Base-by-base conservation (phyloP, 2,113 vertebrate genomes). In the Epinephelus cyanopodus region DNA sequence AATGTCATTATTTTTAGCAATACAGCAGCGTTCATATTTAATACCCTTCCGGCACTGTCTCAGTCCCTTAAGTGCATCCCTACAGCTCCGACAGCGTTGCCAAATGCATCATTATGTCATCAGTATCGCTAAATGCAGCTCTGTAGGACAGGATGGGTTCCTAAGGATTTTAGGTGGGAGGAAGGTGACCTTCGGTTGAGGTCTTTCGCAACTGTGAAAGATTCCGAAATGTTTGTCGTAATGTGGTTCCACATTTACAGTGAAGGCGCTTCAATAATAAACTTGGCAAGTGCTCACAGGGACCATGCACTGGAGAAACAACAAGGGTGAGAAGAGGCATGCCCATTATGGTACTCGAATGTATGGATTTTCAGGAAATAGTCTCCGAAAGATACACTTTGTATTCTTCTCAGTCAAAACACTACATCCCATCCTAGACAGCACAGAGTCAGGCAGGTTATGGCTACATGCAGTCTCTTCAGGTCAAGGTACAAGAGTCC, bases 21-120 rank as follows among this genome's bases (percentile, higher is more conserved):
- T 84, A 60, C 80, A 84, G 81, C 66, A 48, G 62, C 19, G 84
- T 90, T 92, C 89, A 89, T 91, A 86, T 91, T 90, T 91, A 89
- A 92, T 92, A 87, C 47, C 70, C 71, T 84, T 85, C 82, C 77
- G 64, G 86, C 85, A 70, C 58, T 52, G 76, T 78, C 62, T 88
- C 79, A 64, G 74, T 90, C 89, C 84, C 90, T 83, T 87, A 92
- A 92, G 92, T 93, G 90, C 82, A 89, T 87, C 83, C 58, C 87
- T 71, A 60, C 84, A 18, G 85, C 58, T 87, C 64, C 1, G 69
- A 66, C 81, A 78, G 68, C 67, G 3, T 67, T 76, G 78, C 85
- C 78, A 86, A 81, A 91, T 80, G 79, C 85, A 80, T 88, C 81
- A 86, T 91, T 83, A 88, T 91, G 83, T 79, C 62, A 82, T 74